Evolutionary conservation across 2,797 vertebrate species (phyloP), one percentile per base, ranked within the genome.

Genomic region (Chiloscyllium punctatum): DNA sequence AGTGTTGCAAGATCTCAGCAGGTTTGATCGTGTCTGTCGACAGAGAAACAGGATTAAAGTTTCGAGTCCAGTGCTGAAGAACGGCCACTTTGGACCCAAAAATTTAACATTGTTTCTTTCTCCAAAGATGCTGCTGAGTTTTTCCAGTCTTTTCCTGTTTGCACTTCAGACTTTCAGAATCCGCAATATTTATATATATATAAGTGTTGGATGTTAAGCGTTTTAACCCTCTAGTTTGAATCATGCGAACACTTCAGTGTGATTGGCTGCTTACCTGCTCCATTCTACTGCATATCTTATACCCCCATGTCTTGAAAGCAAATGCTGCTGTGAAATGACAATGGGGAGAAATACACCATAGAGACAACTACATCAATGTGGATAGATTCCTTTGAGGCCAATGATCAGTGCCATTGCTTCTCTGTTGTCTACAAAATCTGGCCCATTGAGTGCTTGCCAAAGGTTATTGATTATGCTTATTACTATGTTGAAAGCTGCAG

Each of bases 401-500:
- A 30, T 77, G 30, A 33, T 33, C 30, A 77, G 8, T 13, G 30
- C 25, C 8, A 9, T 77, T 77, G 74, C 74, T 77, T 77, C 4
- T 30, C 74, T n/a, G 13, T 33, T 79, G 86, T 53, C 25, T 57
- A 4, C 48, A 88, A 57, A 94, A 71, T 71, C 16, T 48, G n/a
- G 2, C 21, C 51, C 8, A 66, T 74, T 53, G 11, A 72, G 33
- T 30, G 69, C 11, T 25, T 94, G 68, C 18, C 15, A 72, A 51
- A 37, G 33, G 0, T 11, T 90, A 57, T 33, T 96, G 96, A 69
- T 74, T 97, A 97, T 97, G 97, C 98, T 97, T 97, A 97, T 72
- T 96, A 53, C 96, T 95, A 95, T 96, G 96, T 97, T 97, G 97
- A 97, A 96, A 97, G 97, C 97, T 96, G 97, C 97, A 97, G 98